These are phyloP conservation scores for Sparus aurata DNA, from an alignment of 2,797 vertebrate genomes.

Conservation along the genomic window DNA sequence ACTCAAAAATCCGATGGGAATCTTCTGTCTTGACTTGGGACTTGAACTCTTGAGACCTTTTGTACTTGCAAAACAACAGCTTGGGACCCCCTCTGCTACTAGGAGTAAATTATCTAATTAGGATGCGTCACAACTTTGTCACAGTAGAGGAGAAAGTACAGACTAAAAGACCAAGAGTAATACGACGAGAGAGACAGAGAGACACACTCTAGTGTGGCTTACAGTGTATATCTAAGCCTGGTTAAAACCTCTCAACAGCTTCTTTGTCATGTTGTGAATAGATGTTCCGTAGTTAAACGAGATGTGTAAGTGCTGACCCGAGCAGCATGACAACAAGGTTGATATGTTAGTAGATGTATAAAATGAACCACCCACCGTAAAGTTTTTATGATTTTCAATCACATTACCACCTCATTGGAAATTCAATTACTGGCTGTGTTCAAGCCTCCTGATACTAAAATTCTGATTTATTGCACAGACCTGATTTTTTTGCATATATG, in stretches of 20 bases:
- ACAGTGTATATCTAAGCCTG: not conserved
- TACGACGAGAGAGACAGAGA: not conserved
- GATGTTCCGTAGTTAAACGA: not conserved
- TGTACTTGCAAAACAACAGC: conserved; percentile 9
- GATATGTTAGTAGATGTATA: not conserved
- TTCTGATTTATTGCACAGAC: not conserved
- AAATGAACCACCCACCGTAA: not conserved
- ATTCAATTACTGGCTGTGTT: not conserved
- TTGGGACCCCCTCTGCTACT: not conserved
- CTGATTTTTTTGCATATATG: not conserved
- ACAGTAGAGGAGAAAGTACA: not conserved
- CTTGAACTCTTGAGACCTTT: conserved; percentile 15
- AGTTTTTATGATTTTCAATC: conserved; percentile 24
- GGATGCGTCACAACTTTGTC: not conserved
- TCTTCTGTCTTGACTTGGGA: conserved; percentile 5
- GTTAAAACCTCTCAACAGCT: not conserved
- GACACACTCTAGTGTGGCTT: not conserved
- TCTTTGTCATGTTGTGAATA: not conserved
- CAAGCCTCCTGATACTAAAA: not conserved
- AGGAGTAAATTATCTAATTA: conserved; percentile 7
- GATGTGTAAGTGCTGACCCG: not conserved
- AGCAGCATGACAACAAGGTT: not conserved
- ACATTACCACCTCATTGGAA: conserved; percentile 9
- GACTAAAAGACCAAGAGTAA: not conserved
- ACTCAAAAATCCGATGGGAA: not conserved